Base-by-base conservation (phyloP, 2,797 vertebrate species). In the Ammospiza maritima region DNA sequence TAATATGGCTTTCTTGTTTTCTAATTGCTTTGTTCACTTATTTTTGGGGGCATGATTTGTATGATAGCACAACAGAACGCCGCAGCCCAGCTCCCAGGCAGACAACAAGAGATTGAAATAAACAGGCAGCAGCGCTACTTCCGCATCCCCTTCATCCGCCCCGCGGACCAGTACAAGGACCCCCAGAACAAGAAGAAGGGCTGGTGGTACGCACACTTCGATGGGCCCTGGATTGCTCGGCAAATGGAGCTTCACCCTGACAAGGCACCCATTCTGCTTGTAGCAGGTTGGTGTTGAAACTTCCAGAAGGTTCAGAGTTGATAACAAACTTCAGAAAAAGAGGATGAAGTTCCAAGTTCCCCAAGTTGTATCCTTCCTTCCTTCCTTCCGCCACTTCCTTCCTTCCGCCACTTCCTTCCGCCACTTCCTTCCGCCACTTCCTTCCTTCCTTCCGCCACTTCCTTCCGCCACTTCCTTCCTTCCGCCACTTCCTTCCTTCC, bases 131-230 rank as follows among this genome's bases (percentile, higher is more conserved):
- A 99, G 93, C 98, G 99, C 21, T 99, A 99, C 96, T 99, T 99
- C 97, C 98, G 99, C 44, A 99, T 99, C 94, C 99, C 99, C 2
- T 99, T 99, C 97, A 98, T 99, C 96, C 98, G 99, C 6, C 99
- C 99, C 0, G 98, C 98, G 0, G 99, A 99, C 94, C 98, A 99
- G 89, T 99, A 98, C 98, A 99, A 99, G 67, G 99, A 99, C 53
- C 98, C 98, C 1, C 98, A 99, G 97, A 98, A 93, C 95, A 99
- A 99, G 98, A 99, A 99, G 97, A 99, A 99, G 94, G 99, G 99
- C 38, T 99, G 99, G 99, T 99, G 99, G 99, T 99, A 99, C 3
- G 99, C 99, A 0, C 99, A 99, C 96, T 99, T 99, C 16, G 99
- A 99, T 67, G 99, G 99, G 47, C 98, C 98, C 0, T 99, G 99